Conservation (phyloP, 2,888 invertebrate species). For the Dynastes hyllus region DNA sequence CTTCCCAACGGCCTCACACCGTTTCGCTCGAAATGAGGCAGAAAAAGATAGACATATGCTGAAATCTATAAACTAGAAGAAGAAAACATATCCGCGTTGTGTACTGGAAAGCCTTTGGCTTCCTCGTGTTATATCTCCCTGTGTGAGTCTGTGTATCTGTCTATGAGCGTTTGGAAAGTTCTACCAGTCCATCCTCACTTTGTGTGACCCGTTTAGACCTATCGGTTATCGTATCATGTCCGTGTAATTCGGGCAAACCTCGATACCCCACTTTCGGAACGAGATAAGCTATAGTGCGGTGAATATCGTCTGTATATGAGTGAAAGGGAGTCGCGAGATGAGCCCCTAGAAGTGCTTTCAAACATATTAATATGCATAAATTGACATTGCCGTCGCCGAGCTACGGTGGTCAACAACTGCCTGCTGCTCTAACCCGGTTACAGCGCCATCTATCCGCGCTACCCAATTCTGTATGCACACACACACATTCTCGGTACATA, state of each 20-base stretch:
- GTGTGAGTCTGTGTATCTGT: background rate
- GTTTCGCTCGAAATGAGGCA: slow-evolving; percentile 15
- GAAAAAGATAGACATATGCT: background rate
- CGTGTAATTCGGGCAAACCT: slow-evolving; percentile 49
- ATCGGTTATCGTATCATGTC: slow-evolving; percentile 55
- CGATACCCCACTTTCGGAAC: slow-evolving; percentile 27
- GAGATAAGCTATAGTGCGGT: slow-evolving; percentile 48
- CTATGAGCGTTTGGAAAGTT: too few species aligned
- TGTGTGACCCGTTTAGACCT: slow-evolving; percentile 32
- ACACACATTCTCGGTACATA: background rate
- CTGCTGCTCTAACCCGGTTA: background rate
- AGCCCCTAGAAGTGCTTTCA: slow-evolving; percentile 35
- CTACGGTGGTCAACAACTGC: slow-evolving; percentile 42
- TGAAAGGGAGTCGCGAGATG: slow-evolving; percentile 22
- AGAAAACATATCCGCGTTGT: too few species aligned
- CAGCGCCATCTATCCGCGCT: background rate
- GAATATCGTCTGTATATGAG: slow-evolving; percentile 18
- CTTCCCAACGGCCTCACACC: slow-evolving; percentile 34
- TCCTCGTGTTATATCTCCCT: too few species aligned
- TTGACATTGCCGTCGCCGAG: slow-evolving; percentile 60
- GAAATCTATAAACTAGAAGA: too few species aligned
- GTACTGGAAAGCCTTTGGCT: too few species aligned
- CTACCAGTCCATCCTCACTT: slow-evolving; percentile 49
- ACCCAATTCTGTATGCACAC: background rate
- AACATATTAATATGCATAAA: slow-evolving; percentile 65